Base-by-base conservation (phyloP, 2,113 vertebrate species). In the Oceanodroma tethys region DNA sequence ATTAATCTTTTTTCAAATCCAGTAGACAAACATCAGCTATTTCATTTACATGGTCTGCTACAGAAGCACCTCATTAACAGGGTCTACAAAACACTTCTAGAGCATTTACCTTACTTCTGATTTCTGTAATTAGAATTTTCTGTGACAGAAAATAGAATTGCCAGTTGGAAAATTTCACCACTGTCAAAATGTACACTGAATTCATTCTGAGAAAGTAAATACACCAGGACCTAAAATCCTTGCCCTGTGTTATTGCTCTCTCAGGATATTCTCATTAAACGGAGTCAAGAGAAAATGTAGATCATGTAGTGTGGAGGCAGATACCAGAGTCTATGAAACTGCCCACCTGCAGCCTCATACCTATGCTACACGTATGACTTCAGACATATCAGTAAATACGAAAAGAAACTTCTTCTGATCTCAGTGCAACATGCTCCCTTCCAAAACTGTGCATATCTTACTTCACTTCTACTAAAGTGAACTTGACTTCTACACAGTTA, bases 311-410 rank as follows among this genome's bases (percentile, higher is more conserved):
- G 19, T 8, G 11, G 36, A 72, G 25, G 50, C 38, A 88, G 18
- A 36, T 15, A 43, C 19, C 29, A 30, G 38, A 63, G 12, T 18
- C 58, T 72, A n/a, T 42, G 23, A 71, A 42, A 68, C 26, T 27
- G 43, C 34, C 43, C 16, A 73, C 42, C 63, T 76, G 43, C 52
- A 93, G 47, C 19, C 52, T 81, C 53, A 22, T 10, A 63, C 32
- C 32, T 63, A 29, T 0, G 18, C 48, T 60, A 25, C 2, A 2
- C 2, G 5, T 2, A 1, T 12, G 22, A 40, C 50, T 80, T 26
- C 29, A 67, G 36, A 59, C 11, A 27, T 6, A 66, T 2, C 68
- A 68, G 48, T 10, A 81, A 55, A 82, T 3, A 45, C 25, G 38
- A 53, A 36, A 73, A 65, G 30, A 84, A 58, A 26, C 22, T 38